Evolutionary conservation across 2,888 invertebrate species (phyloP).

Genomic region (Ophion slaviceki): DNA sequence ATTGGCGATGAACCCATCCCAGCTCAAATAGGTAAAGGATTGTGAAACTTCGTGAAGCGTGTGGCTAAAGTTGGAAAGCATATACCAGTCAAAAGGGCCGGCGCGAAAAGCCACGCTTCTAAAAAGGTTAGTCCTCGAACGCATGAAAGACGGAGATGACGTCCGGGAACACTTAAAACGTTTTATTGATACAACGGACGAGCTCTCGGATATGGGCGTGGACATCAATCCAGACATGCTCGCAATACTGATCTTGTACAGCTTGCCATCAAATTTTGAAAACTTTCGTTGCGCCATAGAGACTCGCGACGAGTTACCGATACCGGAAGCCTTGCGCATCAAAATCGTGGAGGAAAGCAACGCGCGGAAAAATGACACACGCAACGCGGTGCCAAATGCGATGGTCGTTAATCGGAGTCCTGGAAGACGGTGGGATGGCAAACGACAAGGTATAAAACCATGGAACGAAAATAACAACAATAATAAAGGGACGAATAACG

Average conservation of each 20-base stretch:
- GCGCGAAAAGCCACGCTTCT: conserved; percentile 2
- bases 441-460: neutral
- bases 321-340: conserved; percentile 12
- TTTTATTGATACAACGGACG: conserved; percentile 48
- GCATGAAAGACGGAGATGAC: conserved; percentile 36
- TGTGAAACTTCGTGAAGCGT: neutral
- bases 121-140: conserved; percentile 10
- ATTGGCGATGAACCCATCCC: too few relatives aligned
- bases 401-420: neutral
- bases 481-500: too few relatives aligned
- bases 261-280: conserved; percentile 38
- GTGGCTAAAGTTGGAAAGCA: neutral
- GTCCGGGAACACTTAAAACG: conserved; percentile 30
- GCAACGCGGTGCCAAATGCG: neutral
- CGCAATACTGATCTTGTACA: conserved; percentile 27
- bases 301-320: conserved; percentile 35
- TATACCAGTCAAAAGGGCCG: neutral
- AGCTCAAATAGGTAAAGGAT: too few relatives aligned
- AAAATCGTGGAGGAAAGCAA: conserved; percentile 41
- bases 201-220: conserved; percentile 36
- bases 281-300: conserved; percentile 1
- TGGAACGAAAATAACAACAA: neutral
- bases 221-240: conserved; percentile 30
- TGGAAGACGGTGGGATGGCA: neutral
- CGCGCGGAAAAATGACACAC: conserved; percentile 10